phyloP scores from a whole-genome alignment of 2,797 vertebrate species.

The Gastrophryne carolinensis region DNA sequence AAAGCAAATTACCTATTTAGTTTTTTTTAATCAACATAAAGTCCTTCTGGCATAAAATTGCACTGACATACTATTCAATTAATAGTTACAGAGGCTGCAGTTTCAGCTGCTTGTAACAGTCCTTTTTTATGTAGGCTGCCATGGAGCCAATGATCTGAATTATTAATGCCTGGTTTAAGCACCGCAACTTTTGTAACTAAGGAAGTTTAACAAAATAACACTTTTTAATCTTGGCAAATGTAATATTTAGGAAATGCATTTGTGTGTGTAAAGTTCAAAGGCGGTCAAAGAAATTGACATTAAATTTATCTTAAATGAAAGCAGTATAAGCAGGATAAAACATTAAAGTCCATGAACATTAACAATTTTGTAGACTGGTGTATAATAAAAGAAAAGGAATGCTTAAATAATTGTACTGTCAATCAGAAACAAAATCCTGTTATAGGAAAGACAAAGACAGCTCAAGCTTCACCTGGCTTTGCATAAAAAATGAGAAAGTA shows the following conservation, averaged over 20 bases:
- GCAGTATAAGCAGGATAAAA: slow-evolving; percentile 5
- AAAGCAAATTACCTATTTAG: slow-evolving; percentile 44
- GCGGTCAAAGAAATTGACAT: slow-evolving; percentile 37
- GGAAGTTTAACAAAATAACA: slow-evolving; percentile 43
- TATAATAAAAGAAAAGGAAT: slow-evolving; percentile 10
- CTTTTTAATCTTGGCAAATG: slow-evolving; percentile 17
- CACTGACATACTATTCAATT: slow-evolving; percentile 40
- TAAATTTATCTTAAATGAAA: slow-evolving; percentile 20
- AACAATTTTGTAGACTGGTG: not conserved
- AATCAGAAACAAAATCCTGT: not conserved
- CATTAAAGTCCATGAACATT: slow-evolving; percentile 5
- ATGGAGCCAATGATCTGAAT: slow-evolving; percentile 55
- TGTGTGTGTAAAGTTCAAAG: slow-evolving; percentile 46
- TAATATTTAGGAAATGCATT: slow-evolving; percentile 36
- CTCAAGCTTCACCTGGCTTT: slow-evolving; percentile 20
- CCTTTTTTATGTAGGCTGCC: slow-evolving; percentile 46
- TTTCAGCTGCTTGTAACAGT: slow-evolving; percentile 45
- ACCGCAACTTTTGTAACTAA: slow-evolving; percentile 41
- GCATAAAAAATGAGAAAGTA: slow-evolving; percentile 31
- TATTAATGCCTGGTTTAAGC: slow-evolving; percentile 52
- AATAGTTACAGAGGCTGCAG: slow-evolving; percentile 38
- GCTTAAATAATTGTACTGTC: slow-evolving; percentile 27
- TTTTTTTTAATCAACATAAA: slow-evolving; percentile 45
- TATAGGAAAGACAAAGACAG: slow-evolving; percentile 9
- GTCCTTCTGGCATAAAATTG: slow-evolving; percentile 40